phyloP scores from a whole-genome alignment of 2,113 vertebrate species.

The Uria aalge region DNA sequence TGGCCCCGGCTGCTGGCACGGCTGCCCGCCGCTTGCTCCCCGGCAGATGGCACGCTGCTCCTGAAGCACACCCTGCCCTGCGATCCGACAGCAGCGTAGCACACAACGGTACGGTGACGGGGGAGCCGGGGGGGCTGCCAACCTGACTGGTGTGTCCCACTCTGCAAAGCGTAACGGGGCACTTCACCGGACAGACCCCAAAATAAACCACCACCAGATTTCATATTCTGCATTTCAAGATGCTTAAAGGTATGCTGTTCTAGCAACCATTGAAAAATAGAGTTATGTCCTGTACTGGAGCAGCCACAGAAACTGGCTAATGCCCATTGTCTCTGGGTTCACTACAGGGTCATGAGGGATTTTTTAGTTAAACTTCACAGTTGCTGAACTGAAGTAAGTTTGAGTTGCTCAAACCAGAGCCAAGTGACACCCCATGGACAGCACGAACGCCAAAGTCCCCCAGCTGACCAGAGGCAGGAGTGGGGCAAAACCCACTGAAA shows the following conservation, averaged over 20 bases:
- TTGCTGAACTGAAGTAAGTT: neutral
- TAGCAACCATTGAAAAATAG: neutral
- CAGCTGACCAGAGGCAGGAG: neutral
- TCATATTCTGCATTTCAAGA: neutral
- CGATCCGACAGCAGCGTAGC: neutral
- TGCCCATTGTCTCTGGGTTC: neutral
- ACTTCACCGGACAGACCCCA: neutral
- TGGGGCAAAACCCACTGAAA: neutral
- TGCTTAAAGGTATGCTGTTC: neutral
- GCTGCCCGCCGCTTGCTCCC: neutral
- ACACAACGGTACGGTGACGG: fast-evolving
- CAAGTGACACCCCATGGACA: fast-evolving
- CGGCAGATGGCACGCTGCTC: neutral
- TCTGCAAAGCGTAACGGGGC: neutral
- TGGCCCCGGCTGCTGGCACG: neutral
- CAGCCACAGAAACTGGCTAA: neutral
- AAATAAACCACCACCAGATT: neutral
- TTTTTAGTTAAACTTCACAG: neutral
- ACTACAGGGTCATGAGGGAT: neutral
- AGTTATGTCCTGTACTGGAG: neutral
- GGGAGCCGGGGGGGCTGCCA: neutral
- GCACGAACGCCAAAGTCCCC: neutral
- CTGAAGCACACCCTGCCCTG: neutral
- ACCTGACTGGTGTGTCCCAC: neutral
- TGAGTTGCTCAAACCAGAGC: neutral